These are phyloP conservation scores for Thunnus albacares DNA, from an alignment of 2,797 vertebrate genomes.

Conservation along the genomic window DNA sequence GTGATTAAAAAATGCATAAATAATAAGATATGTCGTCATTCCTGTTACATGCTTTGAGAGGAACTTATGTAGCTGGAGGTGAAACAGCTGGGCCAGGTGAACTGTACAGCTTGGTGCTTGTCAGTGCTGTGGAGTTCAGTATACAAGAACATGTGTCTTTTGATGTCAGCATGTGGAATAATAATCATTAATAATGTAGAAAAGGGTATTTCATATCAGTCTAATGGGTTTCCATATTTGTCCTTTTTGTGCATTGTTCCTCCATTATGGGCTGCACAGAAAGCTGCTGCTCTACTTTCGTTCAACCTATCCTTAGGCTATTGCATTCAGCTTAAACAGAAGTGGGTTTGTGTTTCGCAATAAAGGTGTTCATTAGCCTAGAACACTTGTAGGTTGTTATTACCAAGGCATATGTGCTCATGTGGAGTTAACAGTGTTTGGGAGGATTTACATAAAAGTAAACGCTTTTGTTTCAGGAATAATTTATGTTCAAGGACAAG, in stretches of 20 bases:
- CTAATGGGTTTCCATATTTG: neutral
- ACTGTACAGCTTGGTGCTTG: neutral
- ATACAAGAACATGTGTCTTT: neutral
- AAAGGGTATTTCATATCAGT: neutral
- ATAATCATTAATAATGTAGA: neutral
- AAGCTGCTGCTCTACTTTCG: conserved; percentile 35
- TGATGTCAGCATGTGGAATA: neutral
- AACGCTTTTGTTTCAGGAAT: neutral
- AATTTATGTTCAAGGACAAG: conserved; percentile 8
- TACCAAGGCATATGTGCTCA: conserved; percentile 1
- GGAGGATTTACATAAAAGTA: conserved; percentile 20
- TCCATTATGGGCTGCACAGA: neutral
- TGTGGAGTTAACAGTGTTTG: conserved; percentile 9
- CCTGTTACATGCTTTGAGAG: neutral
- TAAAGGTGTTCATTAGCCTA: conserved; percentile 47
- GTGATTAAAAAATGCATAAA: neutral
- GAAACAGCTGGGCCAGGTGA: conserved; percentile 46
- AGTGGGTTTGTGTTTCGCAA: conserved; percentile 45
- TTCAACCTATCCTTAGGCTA: conserved; percentile 24
- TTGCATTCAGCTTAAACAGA: conserved; percentile 36
- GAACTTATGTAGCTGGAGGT: conserved; percentile 29
- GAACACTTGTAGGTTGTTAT: conserved; percentile 35
- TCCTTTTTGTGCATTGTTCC: neutral
- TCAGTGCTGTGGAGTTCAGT: conserved; percentile 1
- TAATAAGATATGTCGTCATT: neutral